These are phyloP conservation scores for Odocoileus virginianus DNA, from an alignment of 2,113 vertebrate genomes.

Conservation along the genomic window DNA sequence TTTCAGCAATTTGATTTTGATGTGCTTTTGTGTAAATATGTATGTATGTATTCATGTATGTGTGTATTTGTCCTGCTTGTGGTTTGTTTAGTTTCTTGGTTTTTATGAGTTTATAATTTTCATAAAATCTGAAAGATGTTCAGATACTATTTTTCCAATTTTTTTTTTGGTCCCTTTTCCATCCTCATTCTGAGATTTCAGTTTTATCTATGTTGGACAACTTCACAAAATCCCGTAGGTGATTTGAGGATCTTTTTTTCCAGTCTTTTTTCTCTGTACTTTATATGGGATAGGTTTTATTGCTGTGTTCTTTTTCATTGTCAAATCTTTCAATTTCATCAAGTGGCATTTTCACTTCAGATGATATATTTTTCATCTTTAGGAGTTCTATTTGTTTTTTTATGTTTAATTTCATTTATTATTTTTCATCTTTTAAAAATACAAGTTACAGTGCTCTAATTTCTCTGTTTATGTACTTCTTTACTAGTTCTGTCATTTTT, in stretches of 20 bases:
- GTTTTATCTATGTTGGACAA: not conserved
- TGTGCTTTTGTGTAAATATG: not conserved
- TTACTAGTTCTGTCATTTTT: not conserved
- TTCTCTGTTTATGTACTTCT: not conserved
- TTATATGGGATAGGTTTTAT: not conserved
- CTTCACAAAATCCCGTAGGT: not conserved
- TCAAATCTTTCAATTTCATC: not conserved
- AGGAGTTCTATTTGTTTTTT: not conserved
- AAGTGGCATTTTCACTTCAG: not conserved
- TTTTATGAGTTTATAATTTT: not conserved
- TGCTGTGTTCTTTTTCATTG: not conserved
- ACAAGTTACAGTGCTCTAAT: not conserved
- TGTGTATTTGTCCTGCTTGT: not conserved
- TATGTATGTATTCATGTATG: not conserved
- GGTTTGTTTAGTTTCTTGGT: constrained; percentile 10
- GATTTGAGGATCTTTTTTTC: not conserved
- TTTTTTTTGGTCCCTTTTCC: not conserved
- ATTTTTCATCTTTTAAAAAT: constrained; percentile 10
- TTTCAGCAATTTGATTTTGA: constrained; percentile 29
- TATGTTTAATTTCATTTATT: not conserved
- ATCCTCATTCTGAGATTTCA: not conserved
- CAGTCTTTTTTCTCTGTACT: not conserved
- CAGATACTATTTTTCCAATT: not conserved
- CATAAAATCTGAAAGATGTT: not conserved
- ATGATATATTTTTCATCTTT: not conserved